phyloP scores from a whole-genome alignment of 2,113 vertebrate species.

The Triplophysa rosa region DNA sequence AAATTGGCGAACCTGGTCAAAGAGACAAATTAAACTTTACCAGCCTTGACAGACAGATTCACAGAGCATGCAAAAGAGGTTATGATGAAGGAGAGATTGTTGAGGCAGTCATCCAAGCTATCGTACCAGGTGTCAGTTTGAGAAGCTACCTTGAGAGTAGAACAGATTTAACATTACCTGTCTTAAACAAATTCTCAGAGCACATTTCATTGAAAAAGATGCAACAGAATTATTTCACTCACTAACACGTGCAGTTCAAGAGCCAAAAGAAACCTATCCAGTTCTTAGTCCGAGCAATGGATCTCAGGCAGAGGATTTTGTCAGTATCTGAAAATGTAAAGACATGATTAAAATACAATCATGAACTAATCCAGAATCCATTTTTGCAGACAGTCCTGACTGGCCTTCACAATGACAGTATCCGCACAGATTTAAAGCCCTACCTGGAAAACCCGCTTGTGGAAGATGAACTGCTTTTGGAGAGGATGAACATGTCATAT shows the following conservation, averaged over 20 bases:
- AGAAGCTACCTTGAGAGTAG: slow-evolving; percentile 5
- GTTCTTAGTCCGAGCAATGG: slow-evolving; percentile 44
- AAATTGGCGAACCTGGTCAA: slow-evolving; percentile 1
- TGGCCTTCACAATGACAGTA: slow-evolving; percentile 34
- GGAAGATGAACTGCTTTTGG: background rate
- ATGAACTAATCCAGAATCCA: slow-evolving; percentile 42
- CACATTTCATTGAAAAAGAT: too few species aligned
- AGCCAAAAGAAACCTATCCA: slow-evolving; percentile 31
- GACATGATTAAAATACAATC: slow-evolving; percentile 34
- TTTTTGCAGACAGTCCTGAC: slow-evolving; percentile 37
- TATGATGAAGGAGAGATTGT: slow-evolving; percentile 6
- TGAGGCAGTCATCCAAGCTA: slow-evolving; percentile 24
- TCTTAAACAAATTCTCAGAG: slow-evolving; percentile 2
- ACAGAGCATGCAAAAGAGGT: background rate
- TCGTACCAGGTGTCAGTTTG: background rate
- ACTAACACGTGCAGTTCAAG: slow-evolving; percentile 40
- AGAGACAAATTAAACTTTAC: background rate
- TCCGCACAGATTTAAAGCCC: slow-evolving; percentile 17
- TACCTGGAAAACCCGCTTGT: slow-evolving; percentile 12
- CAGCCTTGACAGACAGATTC: background rate
- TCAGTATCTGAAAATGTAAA: slow-evolving; percentile 42
- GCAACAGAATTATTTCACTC: slow-evolving; percentile 41
- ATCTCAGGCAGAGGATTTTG: slow-evolving; percentile 45
- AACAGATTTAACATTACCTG: background rate
- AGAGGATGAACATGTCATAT: too few species aligned